phyloP scores from a whole-genome alignment of 2,888 invertebrate genomes.

The Agrochola lychnidis region DNA sequence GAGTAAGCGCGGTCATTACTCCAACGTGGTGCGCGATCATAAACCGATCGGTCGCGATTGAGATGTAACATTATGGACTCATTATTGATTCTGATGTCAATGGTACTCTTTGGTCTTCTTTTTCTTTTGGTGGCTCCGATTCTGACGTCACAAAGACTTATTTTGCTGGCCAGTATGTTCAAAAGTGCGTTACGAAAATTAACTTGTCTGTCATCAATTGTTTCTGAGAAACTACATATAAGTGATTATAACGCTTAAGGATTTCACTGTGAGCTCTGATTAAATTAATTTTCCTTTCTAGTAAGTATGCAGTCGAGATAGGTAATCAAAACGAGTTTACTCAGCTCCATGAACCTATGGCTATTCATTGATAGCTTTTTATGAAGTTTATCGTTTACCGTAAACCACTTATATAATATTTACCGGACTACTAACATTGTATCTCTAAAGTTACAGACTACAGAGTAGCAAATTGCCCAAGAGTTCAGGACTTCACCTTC shows the following conservation, averaged over 20 bases:
- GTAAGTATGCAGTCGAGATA: background rate
- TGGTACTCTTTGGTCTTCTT: background rate
- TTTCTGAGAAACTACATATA: background rate
- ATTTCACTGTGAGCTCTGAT: background rate
- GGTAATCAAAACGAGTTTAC: constrained; percentile 17
- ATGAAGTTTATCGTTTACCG: constrained; percentile 2
- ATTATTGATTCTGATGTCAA: constrained; percentile 80
- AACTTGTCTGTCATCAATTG: background rate
- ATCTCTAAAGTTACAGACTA: background rate
- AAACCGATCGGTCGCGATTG: constrained; percentile 55
- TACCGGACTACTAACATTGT: background rate
- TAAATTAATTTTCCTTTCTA: background rate
- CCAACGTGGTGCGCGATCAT: constrained; percentile 58
- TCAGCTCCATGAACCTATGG: background rate
- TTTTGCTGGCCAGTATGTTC: background rate
- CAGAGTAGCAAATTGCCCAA: constrained; percentile 36
- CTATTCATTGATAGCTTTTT: constrained; percentile 11
- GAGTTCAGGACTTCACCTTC: constrained; percentile 48
- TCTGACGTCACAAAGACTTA: background rate
- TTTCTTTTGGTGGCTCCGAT: background rate
- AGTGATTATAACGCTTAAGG: background rate
- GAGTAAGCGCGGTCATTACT: constrained; percentile 67
- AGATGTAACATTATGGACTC: constrained; percentile 44
- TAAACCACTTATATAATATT: constrained; percentile 15
- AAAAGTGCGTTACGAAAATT: background rate